Evolutionary conservation across 2,113 vertebrate genomes (phyloP).

Genomic region (Xyliphius kryptos): DNA sequence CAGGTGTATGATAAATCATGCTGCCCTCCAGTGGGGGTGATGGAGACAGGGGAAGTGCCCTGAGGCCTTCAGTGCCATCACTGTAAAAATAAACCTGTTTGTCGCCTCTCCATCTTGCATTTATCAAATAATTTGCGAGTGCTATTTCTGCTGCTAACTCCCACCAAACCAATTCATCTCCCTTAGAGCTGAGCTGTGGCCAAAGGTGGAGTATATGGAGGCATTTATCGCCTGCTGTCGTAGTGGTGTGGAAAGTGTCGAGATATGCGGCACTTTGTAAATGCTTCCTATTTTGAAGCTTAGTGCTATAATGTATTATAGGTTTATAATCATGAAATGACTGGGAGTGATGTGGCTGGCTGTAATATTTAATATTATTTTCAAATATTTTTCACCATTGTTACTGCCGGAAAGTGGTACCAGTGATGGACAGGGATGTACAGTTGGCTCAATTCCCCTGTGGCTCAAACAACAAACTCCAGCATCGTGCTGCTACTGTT

Average conservation of each 20-base stretch:
- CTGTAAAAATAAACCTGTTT: conserved; percentile 84
- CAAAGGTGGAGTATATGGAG: conserved; percentile 23
- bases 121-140: conserved; percentile 78
- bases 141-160: conserved; percentile 70
- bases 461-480: too few relatives aligned
- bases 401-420: too few relatives aligned
- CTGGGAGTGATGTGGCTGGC: too few relatives aligned
- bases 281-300: conserved; percentile 3
- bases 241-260: conserved; percentile 2
- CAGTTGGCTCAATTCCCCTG: too few relatives aligned
- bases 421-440: too few relatives aligned
- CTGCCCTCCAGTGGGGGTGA: conserved; percentile 53
- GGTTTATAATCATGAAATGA: too few relatives aligned
- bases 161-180: conserved; percentile 77
- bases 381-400: too few relatives aligned
- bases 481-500: background rate
- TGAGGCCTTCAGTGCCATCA: conserved; percentile 55
- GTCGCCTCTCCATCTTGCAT: conserved; percentile 77
- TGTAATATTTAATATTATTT: too few relatives aligned
- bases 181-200: conserved; percentile 28
- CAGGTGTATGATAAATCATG: conserved; percentile 72
- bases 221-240: conserved; percentile 9
- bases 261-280: background rate
- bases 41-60: conserved; percentile 62
- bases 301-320: background rate